phyloP scores from a whole-genome alignment of 1,140 invertebrate genomes.

The Dendrolimus kikuchii region DNA sequence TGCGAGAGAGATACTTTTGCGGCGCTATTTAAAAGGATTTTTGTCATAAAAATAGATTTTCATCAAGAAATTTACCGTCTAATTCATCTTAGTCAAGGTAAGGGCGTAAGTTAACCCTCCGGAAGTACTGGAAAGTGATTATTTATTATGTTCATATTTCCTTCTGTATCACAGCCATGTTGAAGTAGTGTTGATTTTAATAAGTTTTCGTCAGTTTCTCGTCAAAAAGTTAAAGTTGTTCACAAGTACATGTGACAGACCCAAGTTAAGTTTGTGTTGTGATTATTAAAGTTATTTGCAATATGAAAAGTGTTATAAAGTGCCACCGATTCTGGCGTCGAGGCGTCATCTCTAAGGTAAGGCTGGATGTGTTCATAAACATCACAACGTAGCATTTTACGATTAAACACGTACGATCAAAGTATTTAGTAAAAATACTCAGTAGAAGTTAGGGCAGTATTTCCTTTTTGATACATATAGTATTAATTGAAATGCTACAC shows the following conservation, averaged over 20 bases:
- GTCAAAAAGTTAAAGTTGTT: slow-evolving; percentile 62
- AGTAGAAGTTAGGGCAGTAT: too few species aligned
- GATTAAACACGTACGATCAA: neutral
- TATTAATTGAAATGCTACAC: too few species aligned
- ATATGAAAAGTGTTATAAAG: slow-evolving; percentile 69
- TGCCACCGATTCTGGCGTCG: slow-evolving; percentile 63
- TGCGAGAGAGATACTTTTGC: slow-evolving; percentile 34
- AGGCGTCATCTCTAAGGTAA: slow-evolving; percentile 66
- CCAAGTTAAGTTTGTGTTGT: slow-evolving; percentile 69
- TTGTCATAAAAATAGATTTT: slow-evolving; percentile 44
- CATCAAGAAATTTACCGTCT: slow-evolving; percentile 64
- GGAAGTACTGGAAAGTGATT: slow-evolving; percentile 66
- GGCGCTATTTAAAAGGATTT: slow-evolving; percentile 56
- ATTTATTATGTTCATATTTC: slow-evolving; percentile 69
- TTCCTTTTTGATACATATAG: too few species aligned
- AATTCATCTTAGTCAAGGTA: slow-evolving; percentile 67
- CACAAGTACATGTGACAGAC: slow-evolving; percentile 70
- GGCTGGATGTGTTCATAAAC: slow-evolving; percentile 68
- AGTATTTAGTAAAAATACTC: too few species aligned
- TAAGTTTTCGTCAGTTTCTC: slow-evolving; percentile 67
- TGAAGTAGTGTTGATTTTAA: slow-evolving; percentile 71
- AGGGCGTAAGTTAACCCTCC: slow-evolving; percentile 66
- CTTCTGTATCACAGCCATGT: slow-evolving; percentile 69
- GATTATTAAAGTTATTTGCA: slow-evolving; percentile 60
- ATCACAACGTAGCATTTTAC: slow-evolving; percentile 38